phyloP scores from a whole-genome alignment of 2,888 invertebrate species.

The Noctua janthina region DNA sequence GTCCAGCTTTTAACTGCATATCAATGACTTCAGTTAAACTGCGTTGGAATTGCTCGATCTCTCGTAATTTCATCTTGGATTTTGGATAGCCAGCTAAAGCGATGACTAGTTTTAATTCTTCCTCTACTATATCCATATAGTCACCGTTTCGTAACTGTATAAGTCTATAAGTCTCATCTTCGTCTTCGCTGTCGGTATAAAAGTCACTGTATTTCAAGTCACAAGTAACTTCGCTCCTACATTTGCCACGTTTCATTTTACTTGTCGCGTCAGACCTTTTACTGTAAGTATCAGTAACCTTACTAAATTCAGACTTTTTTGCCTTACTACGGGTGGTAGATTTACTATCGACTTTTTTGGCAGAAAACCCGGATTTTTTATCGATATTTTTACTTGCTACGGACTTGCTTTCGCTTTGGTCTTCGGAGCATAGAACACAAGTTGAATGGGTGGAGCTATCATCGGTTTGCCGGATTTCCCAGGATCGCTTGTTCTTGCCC shows the following conservation, averaged over 20 bases:
- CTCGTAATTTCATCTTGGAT: constrained; percentile 81
- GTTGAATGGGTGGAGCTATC: constrained; percentile 84
- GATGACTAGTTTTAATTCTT: constrained; percentile 81
- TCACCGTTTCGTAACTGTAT: constrained; percentile 82
- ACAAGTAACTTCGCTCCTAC: constrained; percentile 75
- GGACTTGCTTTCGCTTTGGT: constrained; percentile 72
- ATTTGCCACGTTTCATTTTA: constrained; percentile 68
- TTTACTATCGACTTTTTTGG: constrained; percentile 71
- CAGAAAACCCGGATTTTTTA: constrained; percentile 61
- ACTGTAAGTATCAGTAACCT: constrained; percentile 69
- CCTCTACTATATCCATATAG: constrained; percentile 83
- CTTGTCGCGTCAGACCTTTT: constrained; percentile 76
- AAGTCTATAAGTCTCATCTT: constrained; percentile 83
- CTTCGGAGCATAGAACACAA: constrained; percentile 83
- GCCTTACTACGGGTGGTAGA: constrained; percentile 69
- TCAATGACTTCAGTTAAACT: constrained; percentile 81
- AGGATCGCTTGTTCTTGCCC: constrained; percentile 71
- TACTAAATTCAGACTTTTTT: constrained; percentile 75
- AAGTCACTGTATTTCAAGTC: constrained; percentile 81
- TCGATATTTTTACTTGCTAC: constrained; percentile 66
- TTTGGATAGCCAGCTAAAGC: constrained; percentile 84
- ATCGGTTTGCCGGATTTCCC: constrained; percentile 73
- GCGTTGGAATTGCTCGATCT: constrained; percentile 82
- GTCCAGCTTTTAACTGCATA: constrained; percentile 83
- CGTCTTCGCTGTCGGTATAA: constrained; percentile 80